Evolutionary conservation across 1,140 invertebrate genomes (phyloP).

Genomic region (Pomacea maculata): DNA sequence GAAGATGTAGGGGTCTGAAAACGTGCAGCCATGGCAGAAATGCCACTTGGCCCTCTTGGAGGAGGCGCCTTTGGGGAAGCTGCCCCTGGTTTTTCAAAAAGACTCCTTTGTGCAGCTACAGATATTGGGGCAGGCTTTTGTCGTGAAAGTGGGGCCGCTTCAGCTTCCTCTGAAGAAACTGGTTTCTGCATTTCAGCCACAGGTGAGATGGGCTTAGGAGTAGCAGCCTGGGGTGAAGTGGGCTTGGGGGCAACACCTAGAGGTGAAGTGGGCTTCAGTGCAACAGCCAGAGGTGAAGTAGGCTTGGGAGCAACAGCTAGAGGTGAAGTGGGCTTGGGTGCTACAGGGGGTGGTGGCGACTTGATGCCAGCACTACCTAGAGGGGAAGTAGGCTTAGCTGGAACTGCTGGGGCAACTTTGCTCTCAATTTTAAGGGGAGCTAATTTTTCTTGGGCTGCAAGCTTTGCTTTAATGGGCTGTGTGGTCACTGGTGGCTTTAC

Average conservation of each 20-base stretch:
- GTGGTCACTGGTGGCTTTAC: background rate
- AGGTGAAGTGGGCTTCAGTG: constrained; percentile 9
- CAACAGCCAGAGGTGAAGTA: constrained; percentile 10
- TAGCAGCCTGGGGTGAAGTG: constrained; percentile 8
- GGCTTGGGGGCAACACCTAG: constrained; percentile 15
- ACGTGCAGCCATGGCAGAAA: constrained; percentile 18
- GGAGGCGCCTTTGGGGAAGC: constrained; percentile 1
- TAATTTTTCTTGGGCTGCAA: constrained; percentile 8
- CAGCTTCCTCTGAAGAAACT: background rate
- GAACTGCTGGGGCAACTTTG: background rate
- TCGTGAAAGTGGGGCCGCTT: background rate
- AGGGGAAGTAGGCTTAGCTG: background rate
- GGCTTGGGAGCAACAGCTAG: constrained; percentile 15
- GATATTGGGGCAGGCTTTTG: background rate
- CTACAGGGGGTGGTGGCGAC: constrained; percentile 17
- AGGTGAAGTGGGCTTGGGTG: constrained; percentile 11
- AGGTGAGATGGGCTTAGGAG: constrained; percentile 13
- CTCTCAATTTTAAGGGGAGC: constrained; percentile 10
- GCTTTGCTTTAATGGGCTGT: background rate
- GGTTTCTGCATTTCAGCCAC: too few species aligned
- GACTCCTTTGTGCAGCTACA: constrained; percentile 15
- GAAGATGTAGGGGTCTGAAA: constrained; percentile 18
- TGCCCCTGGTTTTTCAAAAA: constrained; percentile 26
- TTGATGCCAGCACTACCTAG: background rate
- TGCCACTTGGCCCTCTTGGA: constrained; percentile 6